Conservation (phyloP, 2,888 invertebrate genomes). For the Galerucella pusilla region DNA sequence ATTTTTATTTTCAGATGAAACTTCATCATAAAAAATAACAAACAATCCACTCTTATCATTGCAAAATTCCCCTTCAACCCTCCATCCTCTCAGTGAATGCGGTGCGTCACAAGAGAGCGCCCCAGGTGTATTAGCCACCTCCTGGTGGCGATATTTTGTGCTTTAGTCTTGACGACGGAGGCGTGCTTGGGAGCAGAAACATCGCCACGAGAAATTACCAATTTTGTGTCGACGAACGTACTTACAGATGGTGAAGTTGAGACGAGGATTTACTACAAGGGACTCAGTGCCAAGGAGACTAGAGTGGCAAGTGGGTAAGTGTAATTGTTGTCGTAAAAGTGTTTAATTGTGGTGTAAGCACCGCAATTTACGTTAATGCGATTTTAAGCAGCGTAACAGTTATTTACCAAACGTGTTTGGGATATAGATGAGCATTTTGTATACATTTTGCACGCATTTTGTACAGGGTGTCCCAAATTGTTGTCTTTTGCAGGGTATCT, state of each 20-base stretch:
- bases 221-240: conserved; percentile 75
- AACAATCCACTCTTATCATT: not conserved
- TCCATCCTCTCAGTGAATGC: conserved; percentile 44
- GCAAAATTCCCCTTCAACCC: conserved; percentile 1
- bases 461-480: too few species aligned
- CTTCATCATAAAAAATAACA: conserved; percentile 3
- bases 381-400: not conserved
- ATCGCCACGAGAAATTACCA: conserved; percentile 63
- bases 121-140: conserved; percentile 55
- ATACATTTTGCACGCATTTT: too few species aligned
- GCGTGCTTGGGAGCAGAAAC: conserved; percentile 44
- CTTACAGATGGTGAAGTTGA: conserved; percentile 79
- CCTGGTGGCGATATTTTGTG: conserved; percentile 52
- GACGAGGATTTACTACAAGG: conserved; percentile 72
- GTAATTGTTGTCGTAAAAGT: conserved; percentile 1
- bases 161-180: conserved; percentile 33
- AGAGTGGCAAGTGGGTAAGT: conserved; percentile 69
- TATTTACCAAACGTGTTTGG: not conserved
- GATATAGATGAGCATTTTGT: too few species aligned
- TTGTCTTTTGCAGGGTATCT: too few species aligned
- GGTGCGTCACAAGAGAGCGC: conserved; percentile 46
- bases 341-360: not conserved
- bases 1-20: conserved; percentile 25
- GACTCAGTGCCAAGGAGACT: conserved; percentile 76
- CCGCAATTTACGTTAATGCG: not conserved